phyloP scores from a whole-genome alignment of 2,113 vertebrate genomes.

The Empidonax alnorum region DNA sequence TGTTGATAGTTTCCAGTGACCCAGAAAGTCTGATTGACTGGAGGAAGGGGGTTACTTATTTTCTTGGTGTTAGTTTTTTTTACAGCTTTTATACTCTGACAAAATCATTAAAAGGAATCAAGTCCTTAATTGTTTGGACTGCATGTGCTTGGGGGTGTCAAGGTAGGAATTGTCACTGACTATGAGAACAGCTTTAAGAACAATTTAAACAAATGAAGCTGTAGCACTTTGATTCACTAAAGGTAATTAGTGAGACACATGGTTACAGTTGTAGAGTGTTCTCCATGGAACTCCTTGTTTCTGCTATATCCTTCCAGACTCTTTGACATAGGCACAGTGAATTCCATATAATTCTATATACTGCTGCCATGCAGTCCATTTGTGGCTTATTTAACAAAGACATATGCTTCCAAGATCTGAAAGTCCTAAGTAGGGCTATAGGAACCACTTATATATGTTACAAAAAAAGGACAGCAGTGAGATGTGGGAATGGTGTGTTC shows the following conservation, averaged over 20 bases:
- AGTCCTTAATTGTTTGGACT: neutral
- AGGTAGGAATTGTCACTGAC: neutral
- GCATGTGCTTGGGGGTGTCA: neutral
- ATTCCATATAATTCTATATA: neutral
- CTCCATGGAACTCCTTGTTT: neutral
- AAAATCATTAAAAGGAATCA: neutral
- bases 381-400: neutral
- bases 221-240: neutral
- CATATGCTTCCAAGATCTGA: neutral
- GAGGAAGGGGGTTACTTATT: neutral
- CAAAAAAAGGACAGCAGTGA: neutral
- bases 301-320: neutral
- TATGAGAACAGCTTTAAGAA: neutral
- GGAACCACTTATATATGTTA: neutral
- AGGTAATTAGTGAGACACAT: neutral
- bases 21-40: neutral
- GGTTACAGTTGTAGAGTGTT: neutral
- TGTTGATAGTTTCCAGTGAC: neutral
- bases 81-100: neutral
- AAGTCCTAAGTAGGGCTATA: neutral
- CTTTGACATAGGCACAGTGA: neutral
- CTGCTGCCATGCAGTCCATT: neutral
- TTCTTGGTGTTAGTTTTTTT: neutral
- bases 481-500: neutral
- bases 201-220: neutral